Evolutionary conservation across 2,113 vertebrate genomes (phyloP), one percentile per base, ranked within the genome.

Genomic region (Lepidothrix coronata): DNA sequence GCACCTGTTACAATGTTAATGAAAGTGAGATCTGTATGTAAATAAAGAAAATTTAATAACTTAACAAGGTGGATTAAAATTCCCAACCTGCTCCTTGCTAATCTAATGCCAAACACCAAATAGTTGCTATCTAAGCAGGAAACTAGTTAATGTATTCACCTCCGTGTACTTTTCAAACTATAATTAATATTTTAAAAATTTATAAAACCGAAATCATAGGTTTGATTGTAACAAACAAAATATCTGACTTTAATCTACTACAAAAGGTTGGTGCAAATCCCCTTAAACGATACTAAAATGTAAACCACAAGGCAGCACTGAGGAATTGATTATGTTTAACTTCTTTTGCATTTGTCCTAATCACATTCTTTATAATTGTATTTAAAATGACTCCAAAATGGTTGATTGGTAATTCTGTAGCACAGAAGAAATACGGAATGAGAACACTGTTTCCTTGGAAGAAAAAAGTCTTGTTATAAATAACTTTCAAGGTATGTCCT

Each of bases 101-200:
- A 98, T 98, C 98, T 96, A 96, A 97, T 74, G 93, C 98, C 97
- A 96, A 97, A 95, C 97, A 97, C 95, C 93, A 79, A 95, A 95
- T 96, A 97, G 97, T 93, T 95, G 96, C 97, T 95, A 73, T 97
- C 96, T 91, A 97, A 98, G 97, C 97, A 95, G 95, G 95, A 97
- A 93, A 91, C 62, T 63, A 6, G 80, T 97, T 93, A 67, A 96
- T 78, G 95, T 96, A 82, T 96, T 97, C 97, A 97, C 98, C 98
- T 98, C 98, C 35, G 95, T 97, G 91, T 96, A 97, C 97, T 98
- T 98, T 97, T 97, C 97, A 96, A 96, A 97, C 96, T 97, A 96
- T 98, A 98, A 98, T 98, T 98, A 98, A 98, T 98, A 97, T 98
- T 98, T 98, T 98, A 98, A 98, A 98, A 98, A 98, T 98, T 98